phyloP scores from a whole-genome alignment of 1,140 invertebrate genomes.

The Vanessa tameamea region DNA sequence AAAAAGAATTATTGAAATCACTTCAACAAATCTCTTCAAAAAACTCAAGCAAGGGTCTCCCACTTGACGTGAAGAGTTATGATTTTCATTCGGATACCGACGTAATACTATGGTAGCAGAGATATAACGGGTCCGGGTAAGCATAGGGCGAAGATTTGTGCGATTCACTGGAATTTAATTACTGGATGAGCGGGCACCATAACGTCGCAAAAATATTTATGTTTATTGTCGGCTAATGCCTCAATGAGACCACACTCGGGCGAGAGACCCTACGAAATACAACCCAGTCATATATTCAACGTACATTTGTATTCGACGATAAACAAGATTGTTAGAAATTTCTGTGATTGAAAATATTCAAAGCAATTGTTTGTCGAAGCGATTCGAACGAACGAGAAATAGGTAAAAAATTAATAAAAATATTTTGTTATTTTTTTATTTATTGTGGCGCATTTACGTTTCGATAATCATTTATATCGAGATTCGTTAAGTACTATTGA shows the following conservation, averaged over 20 bases:
- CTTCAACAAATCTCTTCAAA: conserved; percentile 20
- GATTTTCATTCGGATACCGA: conserved; percentile 28
- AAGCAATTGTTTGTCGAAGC: too few species aligned
- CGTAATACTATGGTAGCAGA: conserved; percentile 13
- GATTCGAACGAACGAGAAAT: too few species aligned
- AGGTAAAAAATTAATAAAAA: too few species aligned
- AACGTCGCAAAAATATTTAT: conserved; percentile 77
- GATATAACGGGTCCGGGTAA: conserved; percentile 20
- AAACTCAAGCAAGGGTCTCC: conserved; percentile 17
- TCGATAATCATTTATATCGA: background rate
- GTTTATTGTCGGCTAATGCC: conserved; percentile 71
- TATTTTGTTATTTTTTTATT: too few species aligned
- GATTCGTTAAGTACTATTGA: background rate
- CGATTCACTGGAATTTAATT: conserved; percentile 76
- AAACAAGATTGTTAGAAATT: background rate
- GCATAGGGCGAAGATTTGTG: conserved; percentile 72
- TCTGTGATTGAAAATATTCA: too few species aligned
- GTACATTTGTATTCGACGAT: background rate
- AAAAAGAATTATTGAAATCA: conserved; percentile 13
- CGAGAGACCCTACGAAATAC: conserved; percentile 6
- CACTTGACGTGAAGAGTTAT: conserved; percentile 22
- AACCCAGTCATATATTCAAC: background rate
- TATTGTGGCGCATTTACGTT: background rate
- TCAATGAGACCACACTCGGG: conserved; percentile 57
- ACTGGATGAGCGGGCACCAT: conserved; percentile 57